Percentiles rank a stretch among this genome's conserved stretches.
phyloP scores from a whole-genome alignment of 2,797 vertebrate genomes.

The Ceyx erithaca region DNA sequence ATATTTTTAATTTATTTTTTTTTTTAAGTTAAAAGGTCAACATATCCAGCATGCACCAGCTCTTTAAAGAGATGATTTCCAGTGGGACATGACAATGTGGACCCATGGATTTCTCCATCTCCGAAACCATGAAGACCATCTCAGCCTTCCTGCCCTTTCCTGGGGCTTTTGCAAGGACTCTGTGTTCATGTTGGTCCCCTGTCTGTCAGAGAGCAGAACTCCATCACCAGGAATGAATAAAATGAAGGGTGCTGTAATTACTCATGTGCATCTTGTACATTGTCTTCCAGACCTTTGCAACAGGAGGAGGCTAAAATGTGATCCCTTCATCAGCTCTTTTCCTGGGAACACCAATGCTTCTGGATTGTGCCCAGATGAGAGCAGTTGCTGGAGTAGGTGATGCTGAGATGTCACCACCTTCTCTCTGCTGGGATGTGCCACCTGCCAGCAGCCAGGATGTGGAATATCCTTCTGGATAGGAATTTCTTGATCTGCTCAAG shows the following conservation, averaged over 20 bases:
- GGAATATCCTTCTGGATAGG: neutral
- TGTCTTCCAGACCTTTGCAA: neutral
- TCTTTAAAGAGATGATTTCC: neutral
- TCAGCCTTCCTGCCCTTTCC: neutral
- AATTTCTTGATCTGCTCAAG: neutral
- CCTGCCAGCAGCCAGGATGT: neutral
- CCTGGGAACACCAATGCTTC: neutral
- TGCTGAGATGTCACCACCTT: neutral
- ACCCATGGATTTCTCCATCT: neutral
- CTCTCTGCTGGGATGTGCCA: neutral
- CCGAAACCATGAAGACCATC: fast-evolving
- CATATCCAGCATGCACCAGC: neutral
- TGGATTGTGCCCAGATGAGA: neutral
- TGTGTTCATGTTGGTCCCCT: neutral
- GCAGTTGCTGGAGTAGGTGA: neutral
- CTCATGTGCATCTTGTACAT: fast-evolving
- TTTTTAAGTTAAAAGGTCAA: neutral
- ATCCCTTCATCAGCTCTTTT: neutral
- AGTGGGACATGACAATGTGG: neutral
- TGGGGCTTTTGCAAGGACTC: neutral
- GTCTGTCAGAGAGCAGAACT: neutral
- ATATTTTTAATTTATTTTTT: too few relatives aligned
- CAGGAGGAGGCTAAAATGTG: neutral
- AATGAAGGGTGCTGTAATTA: fast-evolving
- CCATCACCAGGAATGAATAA: neutral